Conservation (phyloP, 1,140 invertebrate species). For the Sinella curviseta region DNA sequence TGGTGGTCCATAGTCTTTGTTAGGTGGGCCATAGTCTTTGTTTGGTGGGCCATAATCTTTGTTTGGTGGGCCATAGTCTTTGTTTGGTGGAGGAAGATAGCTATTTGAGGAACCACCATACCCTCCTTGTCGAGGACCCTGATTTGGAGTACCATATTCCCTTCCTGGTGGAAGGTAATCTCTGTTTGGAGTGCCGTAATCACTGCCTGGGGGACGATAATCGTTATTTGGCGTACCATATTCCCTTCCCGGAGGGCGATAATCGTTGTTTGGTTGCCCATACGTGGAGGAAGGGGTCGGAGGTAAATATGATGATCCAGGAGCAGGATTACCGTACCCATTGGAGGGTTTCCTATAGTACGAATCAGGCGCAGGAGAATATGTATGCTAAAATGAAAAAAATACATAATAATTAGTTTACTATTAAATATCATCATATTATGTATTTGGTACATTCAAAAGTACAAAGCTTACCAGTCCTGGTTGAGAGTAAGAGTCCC, state of each 20-base stretch:
- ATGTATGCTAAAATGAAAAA: constrained; percentile 24
- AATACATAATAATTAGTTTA: background rate
- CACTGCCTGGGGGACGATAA: background rate
- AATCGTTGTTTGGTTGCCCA: background rate
- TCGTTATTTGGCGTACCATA: constrained; percentile 28
- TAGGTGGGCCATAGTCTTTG: constrained; percentile 23
- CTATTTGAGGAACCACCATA: too few species aligned
- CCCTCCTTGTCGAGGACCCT: background rate
- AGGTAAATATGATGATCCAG: constrained; percentile 14
- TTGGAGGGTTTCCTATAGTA: constrained; percentile 34
- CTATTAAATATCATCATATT: too few species aligned
- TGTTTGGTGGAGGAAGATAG: background rate
- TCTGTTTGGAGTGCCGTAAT: background rate
- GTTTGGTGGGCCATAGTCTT: background rate
- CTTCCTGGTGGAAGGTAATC: background rate
- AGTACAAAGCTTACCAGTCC: background rate
- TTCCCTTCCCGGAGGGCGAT: background rate
- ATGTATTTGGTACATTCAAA: too few species aligned
- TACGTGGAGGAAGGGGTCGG: background rate
- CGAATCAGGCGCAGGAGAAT: constrained; percentile 25
- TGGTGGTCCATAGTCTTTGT: background rate
- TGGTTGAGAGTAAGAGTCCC: background rate
- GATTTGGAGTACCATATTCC: background rate
- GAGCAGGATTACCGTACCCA: constrained; percentile 27
- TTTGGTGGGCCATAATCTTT: constrained; percentile 18